Evolutionary conservation across 2,888 invertebrate genomes (phyloP).

Genomic region (Itoplectis maculator): DNA sequence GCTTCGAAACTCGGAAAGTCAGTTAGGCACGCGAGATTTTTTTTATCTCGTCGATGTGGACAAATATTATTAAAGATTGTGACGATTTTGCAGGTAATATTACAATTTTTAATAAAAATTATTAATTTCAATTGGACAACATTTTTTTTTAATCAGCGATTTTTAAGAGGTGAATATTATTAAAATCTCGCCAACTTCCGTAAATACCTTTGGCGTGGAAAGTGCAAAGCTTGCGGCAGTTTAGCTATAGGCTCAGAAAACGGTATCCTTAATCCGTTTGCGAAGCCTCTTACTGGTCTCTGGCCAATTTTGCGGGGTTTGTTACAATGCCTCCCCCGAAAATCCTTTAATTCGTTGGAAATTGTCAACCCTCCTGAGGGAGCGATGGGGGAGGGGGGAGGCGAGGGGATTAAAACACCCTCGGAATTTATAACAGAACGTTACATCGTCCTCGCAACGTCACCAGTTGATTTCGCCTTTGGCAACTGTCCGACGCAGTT

Average conservation of each 20-base stretch:
- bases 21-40: neutral
- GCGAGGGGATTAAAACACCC: slow-evolving; percentile 71
- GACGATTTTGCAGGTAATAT: too few relatives aligned
- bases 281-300: slow-evolving; percentile 21
- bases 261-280: slow-evolving; percentile 6
- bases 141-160: neutral
- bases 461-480: neutral
- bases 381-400: neutral
- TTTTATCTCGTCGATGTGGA: neutral
- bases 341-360: slow-evolving; percentile 75
- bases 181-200: neutral
- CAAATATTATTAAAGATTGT: neutral
- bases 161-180: neutral
- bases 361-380: slow-evolving; percentile 67
- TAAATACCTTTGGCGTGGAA: neutral
- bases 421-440: slow-evolving; percentile 70
- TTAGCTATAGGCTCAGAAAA: slow-evolving; percentile 7
- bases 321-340: slow-evolving; percentile 42
- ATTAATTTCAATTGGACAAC: too few relatives aligned
- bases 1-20: neutral
- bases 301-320: slow-evolving; percentile 9
- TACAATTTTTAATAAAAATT: neutral
- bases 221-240: neutral
- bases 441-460: neutral
- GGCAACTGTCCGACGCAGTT: neutral